Evolutionary conservation across 2,797 vertebrate species (phyloP), one percentile per base, ranked within the genome.

Genomic region (Florisuga fusca): DNA sequence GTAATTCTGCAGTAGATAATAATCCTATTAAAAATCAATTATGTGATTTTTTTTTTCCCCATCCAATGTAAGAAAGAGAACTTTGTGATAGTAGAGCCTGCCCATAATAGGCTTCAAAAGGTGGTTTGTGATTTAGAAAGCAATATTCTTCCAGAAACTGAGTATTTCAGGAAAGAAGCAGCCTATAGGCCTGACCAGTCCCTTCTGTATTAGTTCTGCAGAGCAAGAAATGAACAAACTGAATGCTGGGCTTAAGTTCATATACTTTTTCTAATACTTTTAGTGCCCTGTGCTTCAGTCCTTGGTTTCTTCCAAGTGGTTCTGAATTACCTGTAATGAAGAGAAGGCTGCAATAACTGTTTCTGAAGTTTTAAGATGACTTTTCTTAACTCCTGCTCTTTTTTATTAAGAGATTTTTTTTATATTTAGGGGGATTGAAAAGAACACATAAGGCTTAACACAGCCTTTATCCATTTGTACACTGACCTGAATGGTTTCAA

Each of bases 321-420:
- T 73, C 53, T 54, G 78, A 23, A 71, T 84, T n/a, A 1, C 3
- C 73, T 59, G 19, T 12, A 10, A 38, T 2, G 33, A 69, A 48
- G 51, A 72, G 53, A 55, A 89, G 45, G 59, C 78, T 77, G 27
- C 59, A 51, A 1, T 36, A 41, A 48, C 36, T 17, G 12, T 62
- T 83, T 91, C 53, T 85, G 78, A 73, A 90, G 48, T 34, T 78
- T 88, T 41, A 74, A 59, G 29, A 73, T 86, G 78, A 66, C 18
- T 91, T 92, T 63, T 76, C 71, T 57, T 29, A 29, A 51, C 41
- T 26, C 43, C 57, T 64, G 21, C 2, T 33, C 68, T 26, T 34
- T 41, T 41, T 41, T 41, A 58, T 9, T 20, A 23, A 54, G 51
- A 58, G 64, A 50, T 38, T 41, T 87, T 36, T 76, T 34, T 76